A percentile compares a stretch with the other conserved stretches of the same genome.
Conservation (phyloP, 2,113 vertebrate species). For the Climacteris rufus region DNA sequence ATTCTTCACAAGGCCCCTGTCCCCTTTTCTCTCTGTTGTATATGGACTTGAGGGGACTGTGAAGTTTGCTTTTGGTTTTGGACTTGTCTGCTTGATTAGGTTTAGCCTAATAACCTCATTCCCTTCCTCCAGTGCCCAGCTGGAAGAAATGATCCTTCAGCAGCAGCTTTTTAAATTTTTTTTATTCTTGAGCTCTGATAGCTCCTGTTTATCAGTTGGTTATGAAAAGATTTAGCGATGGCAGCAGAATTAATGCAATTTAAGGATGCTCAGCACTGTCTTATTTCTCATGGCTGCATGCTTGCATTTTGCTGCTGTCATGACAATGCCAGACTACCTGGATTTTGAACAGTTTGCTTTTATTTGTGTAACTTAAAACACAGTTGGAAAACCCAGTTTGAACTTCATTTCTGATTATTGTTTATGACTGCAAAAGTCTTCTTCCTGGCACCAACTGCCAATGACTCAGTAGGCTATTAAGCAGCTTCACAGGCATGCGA, state of each 20-base stretch:
- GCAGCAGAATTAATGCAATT: background rate
- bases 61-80: background rate
- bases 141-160: background rate
- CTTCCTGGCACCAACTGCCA: background rate
- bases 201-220: background rate
- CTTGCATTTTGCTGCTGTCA: background rate
- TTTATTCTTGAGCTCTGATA: background rate
- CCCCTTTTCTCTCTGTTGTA: background rate
- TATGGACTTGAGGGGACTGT: background rate
- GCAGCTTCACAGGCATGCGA: background rate
- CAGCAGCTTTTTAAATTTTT: background rate
- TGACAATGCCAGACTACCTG: background rate
- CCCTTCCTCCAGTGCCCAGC: background rate
- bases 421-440: background rate
- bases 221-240: background rate
- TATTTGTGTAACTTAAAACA: background rate
- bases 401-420: background rate
- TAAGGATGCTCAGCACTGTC: background rate
- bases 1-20: background rate
- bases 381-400: background rate
- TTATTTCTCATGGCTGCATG: background rate
- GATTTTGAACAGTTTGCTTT: background rate
- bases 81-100: background rate
- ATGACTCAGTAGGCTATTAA: background rate
- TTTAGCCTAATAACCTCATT: background rate